Evolutionary conservation across 2,113 vertebrate species (phyloP), one percentile per base, ranked within the genome.

Genomic region (Suncus etruscus): DNA sequence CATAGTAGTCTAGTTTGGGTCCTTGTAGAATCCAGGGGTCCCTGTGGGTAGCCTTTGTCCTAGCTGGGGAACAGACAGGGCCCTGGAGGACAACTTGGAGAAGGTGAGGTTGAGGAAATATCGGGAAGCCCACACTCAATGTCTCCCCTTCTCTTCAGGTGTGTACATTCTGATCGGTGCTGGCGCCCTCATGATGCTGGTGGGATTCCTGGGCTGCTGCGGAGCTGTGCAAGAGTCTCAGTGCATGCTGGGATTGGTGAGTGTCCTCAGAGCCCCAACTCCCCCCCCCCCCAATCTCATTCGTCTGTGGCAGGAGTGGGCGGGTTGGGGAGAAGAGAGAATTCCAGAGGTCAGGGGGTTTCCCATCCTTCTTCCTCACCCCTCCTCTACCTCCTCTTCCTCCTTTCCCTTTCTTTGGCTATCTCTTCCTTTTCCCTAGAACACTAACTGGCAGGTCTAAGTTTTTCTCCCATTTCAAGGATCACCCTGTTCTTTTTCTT

Each of bases 171-270:
- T 99, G 76, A 99, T 99, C 76, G 99, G 97, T 87, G 99, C 98
- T 16, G 99, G 99, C 32, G 99, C 98, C 1, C 97, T 99, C 91
- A 99, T 99, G 98, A 99, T 99, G 99, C 94, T 99, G 31, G 98
- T 99, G 95, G 99, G 99, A 1, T 99, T 99, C 97, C 97, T 99
- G 90, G 99, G 99, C 95, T 99, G 99, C 93, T 99, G 99, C 86
- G 99, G 99, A 29, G 99, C 99, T 0, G 98, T 99, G 91, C 99
- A 99, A 93, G 99, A 99, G 90, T 99, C 99, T 3, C 98, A 99
- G 0, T 99, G 98, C 96, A 99, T 99, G 99, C 98, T 99, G 95
- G 99, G 99, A 94, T 93, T 99, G 99, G 99, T 99, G 97, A 96
- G 98, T 98, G 14, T 25, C 83, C 31, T 51, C 20, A 25, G 24